Evolutionary conservation across 2,888 invertebrate genomes (phyloP), one percentile per base, ranked within the genome.

Genomic region (Metopia argyrocephala): DNA sequence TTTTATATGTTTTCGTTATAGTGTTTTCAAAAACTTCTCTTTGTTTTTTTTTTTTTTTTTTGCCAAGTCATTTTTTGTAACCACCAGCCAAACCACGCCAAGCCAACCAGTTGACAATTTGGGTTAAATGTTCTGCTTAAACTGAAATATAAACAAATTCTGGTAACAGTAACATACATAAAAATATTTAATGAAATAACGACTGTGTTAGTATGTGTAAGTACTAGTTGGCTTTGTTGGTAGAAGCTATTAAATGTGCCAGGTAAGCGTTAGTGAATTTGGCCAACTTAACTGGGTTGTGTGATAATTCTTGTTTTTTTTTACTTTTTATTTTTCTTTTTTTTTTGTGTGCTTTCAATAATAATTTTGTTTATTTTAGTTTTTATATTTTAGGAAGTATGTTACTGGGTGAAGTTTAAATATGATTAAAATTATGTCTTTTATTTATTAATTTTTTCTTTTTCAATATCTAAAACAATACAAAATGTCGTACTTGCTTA

Each of bases 321-420:
- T 38, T 38, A 12, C 12, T 38, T 38, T 38, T 38, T n/a, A n/a
- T n/a, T n/a, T n/a, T n/a, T n/a, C n/a, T n/a, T n/a, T n/a, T 38
- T 9, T 38, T 9, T 38, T 38, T 3, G 9, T 38, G 9, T 38
- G 9, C 12, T 38, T 38, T 38, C 15, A 38, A 65, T 65, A 57
- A 50, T 25, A 31, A 65, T 46, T 56, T 59, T 59, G 18, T 57
- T 75, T 66, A 59, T 38, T 48, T 38, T 48, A 25, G 4, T 20
- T 65, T 28, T 56, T 27, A n/a, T 27, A 28, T 18, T 27, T 28
- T 56, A 3, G 15, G 31, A 76, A 68, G 68, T 80, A 46, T 76
- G 80, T 81, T 69, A 81, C 31, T 81, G 59, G 76, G 68, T 81
- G 69, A 74, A 81, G 80, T 81, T 81, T 74, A 76, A 81, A 65